These are phyloP conservation scores for Lophura nycthemera DNA, from an alignment of 2,113 vertebrate genomes.

Conservation along the genomic window DNA sequence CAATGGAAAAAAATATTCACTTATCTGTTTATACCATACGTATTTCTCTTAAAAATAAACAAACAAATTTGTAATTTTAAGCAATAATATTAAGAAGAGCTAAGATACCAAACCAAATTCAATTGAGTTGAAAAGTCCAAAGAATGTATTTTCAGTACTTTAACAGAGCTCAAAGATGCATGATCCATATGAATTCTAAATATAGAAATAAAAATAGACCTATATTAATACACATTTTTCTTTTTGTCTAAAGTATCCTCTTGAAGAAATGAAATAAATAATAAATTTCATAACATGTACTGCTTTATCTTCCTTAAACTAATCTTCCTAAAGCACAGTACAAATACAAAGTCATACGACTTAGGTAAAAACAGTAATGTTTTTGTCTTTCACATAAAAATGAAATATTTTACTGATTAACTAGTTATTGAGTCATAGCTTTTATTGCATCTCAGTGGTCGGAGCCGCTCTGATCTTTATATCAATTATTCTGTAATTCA, in stretches of 20 bases:
- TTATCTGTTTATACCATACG: conserved; percentile 64
- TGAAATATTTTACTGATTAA: neutral
- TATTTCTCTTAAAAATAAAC: conserved; percentile 35
- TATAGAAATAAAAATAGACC: neutral
- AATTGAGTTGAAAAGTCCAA: conserved; percentile 30
- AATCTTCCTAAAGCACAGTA: neutral
- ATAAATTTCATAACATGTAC: neutral
- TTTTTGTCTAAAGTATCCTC: neutral
- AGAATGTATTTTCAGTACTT: neutral
- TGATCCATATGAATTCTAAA: neutral
- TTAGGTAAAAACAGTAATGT: neutral
- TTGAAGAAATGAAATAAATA: neutral
- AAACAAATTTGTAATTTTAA: conserved; percentile 52
- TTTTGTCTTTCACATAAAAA: neutral
- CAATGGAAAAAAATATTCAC: conserved; percentile 46
- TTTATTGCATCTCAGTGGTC: neutral
- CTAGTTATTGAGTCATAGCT: neutral
- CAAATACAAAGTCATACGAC: neutral
- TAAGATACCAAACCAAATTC: neutral
- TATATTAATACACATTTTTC: neutral
- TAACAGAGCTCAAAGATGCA: neutral
- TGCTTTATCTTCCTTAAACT: neutral
- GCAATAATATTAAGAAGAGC: conserved; percentile 63
- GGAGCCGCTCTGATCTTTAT: neutral
- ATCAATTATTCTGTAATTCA: neutral